Base-by-base conservation (phyloP, 2,888 invertebrate genomes). In the Scaptomyza parva region DNA sequence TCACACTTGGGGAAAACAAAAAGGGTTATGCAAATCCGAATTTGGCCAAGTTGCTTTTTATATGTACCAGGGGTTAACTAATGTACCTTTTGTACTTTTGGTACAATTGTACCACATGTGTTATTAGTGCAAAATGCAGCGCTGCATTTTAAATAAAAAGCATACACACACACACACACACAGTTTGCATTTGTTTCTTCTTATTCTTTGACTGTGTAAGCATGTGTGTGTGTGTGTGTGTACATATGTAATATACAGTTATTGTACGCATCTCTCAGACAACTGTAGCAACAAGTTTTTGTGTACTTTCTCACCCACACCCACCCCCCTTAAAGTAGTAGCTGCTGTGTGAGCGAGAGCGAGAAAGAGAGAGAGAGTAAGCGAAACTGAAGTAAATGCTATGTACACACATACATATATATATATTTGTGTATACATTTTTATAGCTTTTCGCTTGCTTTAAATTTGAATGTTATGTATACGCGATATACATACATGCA, bases 281-380 rank as follows among this genome's bases (percentile, higher is more conserved):
- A 17, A 18, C 37, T 40, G 17, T 40, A 74, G 69, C 71, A 71
- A 71, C 75, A 71, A 71, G 75, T 71, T 71, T 62, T 30, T 37
- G 24, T 33, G 24, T 33, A 33, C 28, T 12, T 28, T 18, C 11
- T 20, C 22, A n/a, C 43, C 24, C 26, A 30, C 14, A 37, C 14
- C 35, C 45, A 26, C 7, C 22, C 11, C 8, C 20, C n/a, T 9
- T 7, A 24, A 17, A 14, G 26, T 14, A 35, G 35, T 17, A 37
- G 35, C 35, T 37, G 35, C 17, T 24, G 33, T n/a, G 45, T 35
- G 20, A 26, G 22, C n/a, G 14, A 14, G 14, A 35, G n/a, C 2
- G 7, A 35, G 14, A 33, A 6, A 33, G n/a, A 33, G n/a, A 33
- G 33, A 6, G 20, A 24, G 30, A 17, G 20, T 45, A 26, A 40